phyloP scores from a whole-genome alignment of 1,140 invertebrate species.

The Drosophila bocki region DNA sequence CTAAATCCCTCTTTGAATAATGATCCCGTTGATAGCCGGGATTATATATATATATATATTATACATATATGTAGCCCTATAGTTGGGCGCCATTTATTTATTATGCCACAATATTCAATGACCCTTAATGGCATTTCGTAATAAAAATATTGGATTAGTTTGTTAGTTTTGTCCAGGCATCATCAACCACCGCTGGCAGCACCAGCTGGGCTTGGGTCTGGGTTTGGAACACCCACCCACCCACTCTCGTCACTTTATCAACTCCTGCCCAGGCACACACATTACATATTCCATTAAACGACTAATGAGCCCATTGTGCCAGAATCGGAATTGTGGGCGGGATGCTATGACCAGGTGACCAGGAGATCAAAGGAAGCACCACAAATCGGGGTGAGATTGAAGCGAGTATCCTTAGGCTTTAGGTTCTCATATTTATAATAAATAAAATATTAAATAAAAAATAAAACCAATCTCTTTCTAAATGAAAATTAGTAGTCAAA shows the following conservation, averaged over 20 bases:
- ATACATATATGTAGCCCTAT: conserved; percentile 15
- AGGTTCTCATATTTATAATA: too few relatives aligned
- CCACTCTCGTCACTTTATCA: conserved; percentile 70
- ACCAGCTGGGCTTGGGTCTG: conserved; percentile 1
- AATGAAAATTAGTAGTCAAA: too few relatives aligned
- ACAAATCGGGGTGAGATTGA: not conserved
- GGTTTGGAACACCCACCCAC: not conserved
- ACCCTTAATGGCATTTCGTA: conserved; percentile 84
- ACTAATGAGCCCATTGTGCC: conserved; percentile 77
- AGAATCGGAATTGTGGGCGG: conserved; percentile 24
- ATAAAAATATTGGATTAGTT: conserved; percentile 84
- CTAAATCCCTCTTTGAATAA: conserved; percentile 79
- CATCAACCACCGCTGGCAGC: conserved; percentile 37
- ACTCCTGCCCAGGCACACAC: conserved; percentile 28
- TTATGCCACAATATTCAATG: conserved; percentile 84
- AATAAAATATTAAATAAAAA: too few relatives aligned
- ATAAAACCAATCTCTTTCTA: too few relatives aligned
- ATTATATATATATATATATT: conserved; percentile 45
- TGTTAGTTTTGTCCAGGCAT: conserved; percentile 63
- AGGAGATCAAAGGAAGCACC: conserved; percentile 23
- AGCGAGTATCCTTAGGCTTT: too few relatives aligned
- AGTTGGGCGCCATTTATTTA: conserved; percentile 70
- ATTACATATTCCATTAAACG: conserved; percentile 83
- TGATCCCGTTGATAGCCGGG: conserved; percentile 80
- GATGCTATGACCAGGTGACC: conserved; percentile 43